Evolutionary conservation across 92 coral and sea anemone genomes (phyloP), one percentile per base, ranked within the genome.

Genomic region (Porites divaricata): DNA sequence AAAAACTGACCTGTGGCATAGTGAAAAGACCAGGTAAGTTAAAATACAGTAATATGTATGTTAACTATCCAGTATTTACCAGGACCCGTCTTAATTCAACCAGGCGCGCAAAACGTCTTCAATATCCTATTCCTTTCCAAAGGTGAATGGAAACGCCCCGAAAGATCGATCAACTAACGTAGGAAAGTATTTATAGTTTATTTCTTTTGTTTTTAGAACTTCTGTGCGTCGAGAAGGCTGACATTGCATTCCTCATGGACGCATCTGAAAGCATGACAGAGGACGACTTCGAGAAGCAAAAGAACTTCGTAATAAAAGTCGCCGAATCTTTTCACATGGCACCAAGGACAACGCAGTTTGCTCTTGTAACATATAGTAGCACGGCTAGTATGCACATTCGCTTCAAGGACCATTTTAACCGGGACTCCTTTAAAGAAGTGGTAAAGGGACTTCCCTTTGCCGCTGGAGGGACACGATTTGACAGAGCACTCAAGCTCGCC

Each of bases 221-320:
- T 22, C 35, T 74, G 61, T 92, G 98, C 77, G 28, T 75, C 41
- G 95, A 76, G 17, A 94, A 91, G n/a, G 91, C 92, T 28, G 96
- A 96, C 72, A 59, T 96, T 19, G 97, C 93, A 1, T 95, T 93
- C 63, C 83, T 95, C 48, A 86, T 95, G 92, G 98, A 95, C 80
- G 94, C 90, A 14, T 95, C 98, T 26, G 95, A 91, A 11, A 95
- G 97, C 73, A 95, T 95, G 69, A 90, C 92, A 5, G 88, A 81
- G 23, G 66, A 78, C 2, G 97, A 96, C 69, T 92, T 83, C 63
- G 77, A 88, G 58, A 92, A 88, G 76, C 92, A 92, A 58, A 92
- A 94, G 79, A 78, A 88, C 78, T 96, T 96, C 63, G 95, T 96
- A 2, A 96, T 86, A 68, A 91, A 76, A 41, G 85, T 96, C 56